Base-by-base conservation (phyloP, 2,888 invertebrate genomes). In the Cordilura impudica region DNA sequence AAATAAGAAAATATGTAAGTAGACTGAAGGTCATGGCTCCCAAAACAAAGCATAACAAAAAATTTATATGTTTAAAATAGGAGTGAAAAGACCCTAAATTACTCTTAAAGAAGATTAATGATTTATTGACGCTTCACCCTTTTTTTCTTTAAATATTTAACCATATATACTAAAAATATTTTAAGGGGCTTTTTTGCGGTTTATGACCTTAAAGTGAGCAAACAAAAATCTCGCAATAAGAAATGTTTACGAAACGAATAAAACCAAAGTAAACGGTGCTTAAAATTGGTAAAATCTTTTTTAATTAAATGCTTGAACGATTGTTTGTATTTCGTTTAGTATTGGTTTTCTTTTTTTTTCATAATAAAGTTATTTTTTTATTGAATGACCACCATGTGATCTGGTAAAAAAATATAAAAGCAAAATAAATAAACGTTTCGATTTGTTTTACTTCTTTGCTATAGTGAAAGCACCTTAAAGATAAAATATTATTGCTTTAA, bases 1-100 rank as follows among this genome's bases (percentile, higher is more conserved):
- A 39, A 61, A 43, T 16, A 58, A 47, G 35, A 45, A 75, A 47
- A 60, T 63, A 53, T 54, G 35, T 16, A 58, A 56, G 43, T 47
- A 35, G 45, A 72, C 54, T 56, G 51, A 78, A 72, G 78, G 67
- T 78, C 78, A 73, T 49, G 78, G 56, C 63, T 71, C 65, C 35
- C 54, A 56, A 47, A 69, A 43, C 16, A 47, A 47, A 8, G 23
- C n/a, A 61, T 8, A 10, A 18, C 6, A 54, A 45, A 8, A 12
- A 65, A 35, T 21, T 14, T 12, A 14, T 43, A 61, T 16, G 35
- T 14, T 18, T 18, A 14, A 45, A 5, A 58, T 5, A 61, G 21
- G 19, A 21, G 2, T 19, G 10, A 21, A 49, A 14, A 54, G 45
- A 58, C 23, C 58, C 49, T 39, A 14, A 58, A 70, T 49, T 2